phyloP scores from a whole-genome alignment of 1,140 invertebrate genomes.

The Bombus superbus region DNA sequence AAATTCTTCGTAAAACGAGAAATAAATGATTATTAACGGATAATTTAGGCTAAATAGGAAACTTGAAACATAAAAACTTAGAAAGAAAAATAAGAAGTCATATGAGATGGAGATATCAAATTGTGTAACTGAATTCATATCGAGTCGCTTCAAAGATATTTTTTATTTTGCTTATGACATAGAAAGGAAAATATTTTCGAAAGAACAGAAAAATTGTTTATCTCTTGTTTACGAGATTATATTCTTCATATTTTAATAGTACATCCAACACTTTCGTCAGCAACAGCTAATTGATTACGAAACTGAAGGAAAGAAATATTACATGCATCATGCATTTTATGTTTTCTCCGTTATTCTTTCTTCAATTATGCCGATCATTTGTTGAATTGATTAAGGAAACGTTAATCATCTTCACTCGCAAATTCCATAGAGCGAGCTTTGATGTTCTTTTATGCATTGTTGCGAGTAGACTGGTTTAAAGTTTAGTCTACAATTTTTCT shows the following conservation, averaged over 20 bases:
- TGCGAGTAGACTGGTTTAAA: not conserved
- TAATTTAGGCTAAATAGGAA: not conserved
- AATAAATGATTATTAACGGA: not conserved
- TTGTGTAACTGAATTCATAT: not conserved
- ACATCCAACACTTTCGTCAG: not conserved
- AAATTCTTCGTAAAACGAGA: not conserved
- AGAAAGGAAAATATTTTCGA: not conserved
- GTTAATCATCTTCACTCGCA: not conserved
- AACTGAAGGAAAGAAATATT: not conserved
- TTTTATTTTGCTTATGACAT: not conserved
- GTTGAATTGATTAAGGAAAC: not conserved
- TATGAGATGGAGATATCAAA: not conserved
- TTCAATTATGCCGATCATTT: not conserved
- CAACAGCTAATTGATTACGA: not conserved
- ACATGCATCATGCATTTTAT: not conserved
- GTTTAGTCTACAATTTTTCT: not conserved
- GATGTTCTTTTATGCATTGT: not conserved
- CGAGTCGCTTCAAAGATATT: not conserved
- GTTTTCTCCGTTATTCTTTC: not conserved
- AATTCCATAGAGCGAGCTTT: not conserved
- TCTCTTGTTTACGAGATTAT: not conserved
- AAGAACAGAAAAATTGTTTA: not conserved
- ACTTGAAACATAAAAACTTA: not conserved
- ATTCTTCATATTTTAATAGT: not conserved
- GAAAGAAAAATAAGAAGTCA: not conserved